phyloP scores from a whole-genome alignment of 2,888 invertebrate genomes.

The Hemithea aestivaria region DNA sequence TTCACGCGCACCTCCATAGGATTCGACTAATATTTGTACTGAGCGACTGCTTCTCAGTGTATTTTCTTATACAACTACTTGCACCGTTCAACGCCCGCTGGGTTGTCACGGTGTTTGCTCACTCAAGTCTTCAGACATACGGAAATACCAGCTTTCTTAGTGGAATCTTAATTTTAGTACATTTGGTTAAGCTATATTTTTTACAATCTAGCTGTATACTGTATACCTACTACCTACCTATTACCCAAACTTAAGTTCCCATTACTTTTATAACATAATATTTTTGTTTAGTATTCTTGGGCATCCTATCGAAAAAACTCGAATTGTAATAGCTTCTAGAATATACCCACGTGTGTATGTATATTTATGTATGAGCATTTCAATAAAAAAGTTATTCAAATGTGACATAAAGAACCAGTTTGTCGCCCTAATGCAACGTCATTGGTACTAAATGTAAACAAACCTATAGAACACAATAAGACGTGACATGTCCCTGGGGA shows the following conservation, averaged over 20 bases:
- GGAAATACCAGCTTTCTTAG: constrained; percentile 41
- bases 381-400: constrained; percentile 8
- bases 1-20: constrained; percentile 66
- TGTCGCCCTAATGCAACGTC: constrained; percentile 24
- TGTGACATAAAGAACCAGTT: constrained; percentile 30
- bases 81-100: constrained; percentile 62
- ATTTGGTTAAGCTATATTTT: too few species aligned
- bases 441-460: constrained; percentile 44
- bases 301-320: too few species aligned
- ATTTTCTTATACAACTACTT: constrained; percentile 72
- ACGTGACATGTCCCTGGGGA: constrained; percentile 36
- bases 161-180: too few species aligned
- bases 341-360: too few species aligned
- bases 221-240: too few species aligned
- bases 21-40: constrained; percentile 73
- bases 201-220: too few species aligned
- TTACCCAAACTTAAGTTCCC: too few species aligned
- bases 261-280: too few species aligned
- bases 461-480: constrained; percentile 37
- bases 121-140: constrained; percentile 42
- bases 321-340: too few species aligned
- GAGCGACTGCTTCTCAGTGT: constrained; percentile 67
- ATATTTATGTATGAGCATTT: neutral
- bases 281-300: too few species aligned
- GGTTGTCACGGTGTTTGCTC: constrained; percentile 61